phyloP scores from a whole-genome alignment of 2,113 vertebrate species.

The Sardina pilchardus region DNA sequence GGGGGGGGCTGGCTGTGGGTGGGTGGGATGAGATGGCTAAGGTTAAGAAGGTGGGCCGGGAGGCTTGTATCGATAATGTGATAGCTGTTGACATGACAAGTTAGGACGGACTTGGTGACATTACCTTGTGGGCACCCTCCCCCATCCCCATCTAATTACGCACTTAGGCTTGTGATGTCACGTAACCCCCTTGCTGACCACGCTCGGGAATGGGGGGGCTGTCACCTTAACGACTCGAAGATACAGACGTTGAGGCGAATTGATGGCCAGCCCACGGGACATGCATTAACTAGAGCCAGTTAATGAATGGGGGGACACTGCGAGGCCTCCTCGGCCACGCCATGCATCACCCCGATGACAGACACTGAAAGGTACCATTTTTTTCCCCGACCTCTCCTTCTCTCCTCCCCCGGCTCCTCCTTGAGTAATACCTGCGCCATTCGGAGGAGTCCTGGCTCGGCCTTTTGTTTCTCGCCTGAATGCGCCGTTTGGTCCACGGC shows the following conservation, averaged over 20 bases:
- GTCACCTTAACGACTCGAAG: slow-evolving; percentile 39
- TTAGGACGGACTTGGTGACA: background rate
- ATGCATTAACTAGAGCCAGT: slow-evolving; percentile 43
- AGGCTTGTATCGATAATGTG: background rate
- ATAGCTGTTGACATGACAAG: slow-evolving; percentile 22
- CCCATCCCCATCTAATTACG: slow-evolving; percentile 6
- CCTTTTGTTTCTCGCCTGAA: slow-evolving; percentile 18
- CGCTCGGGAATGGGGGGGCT: slow-evolving; percentile 26
- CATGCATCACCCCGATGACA: slow-evolving; percentile 38
- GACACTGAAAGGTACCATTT: slow-evolving; percentile 19
- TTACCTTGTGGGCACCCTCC: background rate
- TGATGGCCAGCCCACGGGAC: slow-evolving; percentile 28
- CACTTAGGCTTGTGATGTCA: slow-evolving; percentile 33
- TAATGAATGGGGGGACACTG: slow-evolving; percentile 50
- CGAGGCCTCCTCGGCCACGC: slow-evolving; percentile 34
- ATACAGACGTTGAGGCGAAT: slow-evolving; percentile 38
- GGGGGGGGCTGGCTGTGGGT: background rate
- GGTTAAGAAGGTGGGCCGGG: background rate
- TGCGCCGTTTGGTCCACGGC: slow-evolving; percentile 26
- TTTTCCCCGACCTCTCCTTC: background rate
- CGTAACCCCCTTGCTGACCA: slow-evolving; percentile 19
- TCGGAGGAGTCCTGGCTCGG: background rate
- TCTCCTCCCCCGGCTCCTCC: slow-evolving; percentile 2
- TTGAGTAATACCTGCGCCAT: slow-evolving; percentile 35
- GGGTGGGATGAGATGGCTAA: background rate